Evolutionary conservation across 2,888 invertebrate genomes (phyloP), one percentile per base, ranked within the genome.

Genomic region (Zhuqinia jingwanae): DNA sequence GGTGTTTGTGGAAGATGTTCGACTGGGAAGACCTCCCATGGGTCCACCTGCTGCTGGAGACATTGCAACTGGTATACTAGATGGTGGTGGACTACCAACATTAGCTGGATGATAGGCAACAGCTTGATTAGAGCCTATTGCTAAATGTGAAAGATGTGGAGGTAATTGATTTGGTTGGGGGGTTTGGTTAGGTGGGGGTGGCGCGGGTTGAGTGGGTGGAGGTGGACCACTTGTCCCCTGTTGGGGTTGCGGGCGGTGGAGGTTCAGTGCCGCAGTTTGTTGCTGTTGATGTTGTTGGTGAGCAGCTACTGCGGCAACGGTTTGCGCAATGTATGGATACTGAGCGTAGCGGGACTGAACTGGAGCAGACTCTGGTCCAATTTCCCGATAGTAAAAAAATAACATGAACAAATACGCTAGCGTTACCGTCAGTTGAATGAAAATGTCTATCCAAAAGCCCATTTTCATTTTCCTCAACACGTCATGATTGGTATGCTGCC

Each of bases 371-470:
- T 89, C 88, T 20, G 87, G 87, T 27, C 83, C 87, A 45, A 89
- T 89, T 85, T 89, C 88, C 47, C 88, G 82, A 27, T 85, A 87
- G 70, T 89, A 89, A 65, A 89, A 89, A 79, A 82, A 89, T 68
- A 89, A 36, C 87, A 89, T 87, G 83, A 85, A 85, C 20, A 85
- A 36, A 60, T 89, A 89, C 0, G 82, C 75, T 45, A 83, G 13
- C 13, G 88, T 87, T 22, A 60, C 17, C 30, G 47, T 2, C 13
- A 82, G n/a, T 27, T 83, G 82, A 36, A 50, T 68, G 56, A 84
- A 36, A 17, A 89, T 45, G 25, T 82, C 84, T 27, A 81, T 85
- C 79, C 82, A 87, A 53, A 77, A 79, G 17, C 82, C 83, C 17
- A 42, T 45, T 42, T 65, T 65, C 13, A 88, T 42, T 17, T 79